A percentile compares a stretch with the other conserved stretches of the same genome.
phyloP scores from a whole-genome alignment of 2,797 vertebrate species.

The Semaprochilodus insignis region DNA sequence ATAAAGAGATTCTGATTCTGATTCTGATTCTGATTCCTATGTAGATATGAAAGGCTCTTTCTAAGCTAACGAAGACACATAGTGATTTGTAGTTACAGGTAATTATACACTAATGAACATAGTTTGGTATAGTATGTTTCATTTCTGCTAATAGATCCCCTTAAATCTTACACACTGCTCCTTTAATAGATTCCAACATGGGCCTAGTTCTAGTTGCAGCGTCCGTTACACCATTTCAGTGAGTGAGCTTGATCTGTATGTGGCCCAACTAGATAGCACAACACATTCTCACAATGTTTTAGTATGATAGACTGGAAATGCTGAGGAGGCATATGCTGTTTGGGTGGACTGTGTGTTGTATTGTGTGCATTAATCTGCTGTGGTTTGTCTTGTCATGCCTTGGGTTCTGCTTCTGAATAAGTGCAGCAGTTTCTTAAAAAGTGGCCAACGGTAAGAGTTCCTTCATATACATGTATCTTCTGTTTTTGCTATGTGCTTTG shows the following conservation, averaged over 20 bases:
- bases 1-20: no score
- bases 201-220: neutral
- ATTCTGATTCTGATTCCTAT: no score
- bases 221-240: no score
- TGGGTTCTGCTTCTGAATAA: constrained; percentile 77
- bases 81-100: no score
- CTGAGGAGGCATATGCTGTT: constrained; percentile 27
- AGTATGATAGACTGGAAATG: no score
- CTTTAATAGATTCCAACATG: neutral
- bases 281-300: neutral
- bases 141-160: no score
- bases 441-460: constrained; percentile 76
- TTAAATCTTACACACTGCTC: no score
- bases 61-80: no score
- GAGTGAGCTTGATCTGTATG: neutral
- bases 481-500: neutral
- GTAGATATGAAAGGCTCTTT: no score
- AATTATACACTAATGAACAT: no score
- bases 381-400: constrained; percentile 75
- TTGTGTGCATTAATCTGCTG: constrained; percentile 71
- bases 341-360: constrained; percentile 50
- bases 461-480: constrained; percentile 5
- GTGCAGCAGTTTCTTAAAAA: constrained; percentile 83
- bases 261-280: neutral
- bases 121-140: no score